Percentiles rank a stretch among this genome's conserved stretches.
Evolutionary conservation across 2,888 invertebrate species (phyloP).

Genomic region (Cynaeus angustus): DNA sequence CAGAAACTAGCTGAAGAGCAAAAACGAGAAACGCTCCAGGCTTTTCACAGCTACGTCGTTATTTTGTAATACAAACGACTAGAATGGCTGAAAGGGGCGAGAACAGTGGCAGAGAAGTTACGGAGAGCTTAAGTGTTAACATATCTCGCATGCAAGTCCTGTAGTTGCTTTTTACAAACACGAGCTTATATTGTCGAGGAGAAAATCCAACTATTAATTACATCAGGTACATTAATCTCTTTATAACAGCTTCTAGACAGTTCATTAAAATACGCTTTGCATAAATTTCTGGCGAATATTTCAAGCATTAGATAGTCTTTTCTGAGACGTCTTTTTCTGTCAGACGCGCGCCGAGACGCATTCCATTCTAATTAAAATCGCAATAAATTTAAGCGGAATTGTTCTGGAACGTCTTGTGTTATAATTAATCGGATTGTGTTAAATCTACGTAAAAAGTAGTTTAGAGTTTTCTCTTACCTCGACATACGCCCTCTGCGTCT

Average conservation of each 20-base stretch:
- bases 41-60: slow-evolving; percentile 32
- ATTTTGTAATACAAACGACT: slow-evolving; percentile 31
- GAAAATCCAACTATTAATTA: not conserved
- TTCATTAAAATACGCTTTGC: slow-evolving; percentile 3
- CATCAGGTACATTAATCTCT: slow-evolving; percentile 2
- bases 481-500: slow-evolving; percentile 71
- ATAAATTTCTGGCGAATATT: not conserved
- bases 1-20: slow-evolving; percentile 37
- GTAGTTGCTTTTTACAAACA: not conserved
- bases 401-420: slow-evolving; percentile 19
- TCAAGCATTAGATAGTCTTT: no score
- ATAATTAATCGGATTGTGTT: slow-evolving; percentile 25
- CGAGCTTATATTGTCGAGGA: not conserved
- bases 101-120: not conserved
- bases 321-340: not conserved
- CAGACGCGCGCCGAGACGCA: slow-evolving; percentile 6
- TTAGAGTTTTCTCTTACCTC: slow-evolving; percentile 68
- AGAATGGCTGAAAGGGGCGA: not conserved
- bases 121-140: slow-evolving; percentile 4
- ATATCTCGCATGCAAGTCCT: not conserved
- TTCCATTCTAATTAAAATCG: slow-evolving; percentile 32
- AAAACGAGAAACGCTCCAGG: slow-evolving; percentile 27
- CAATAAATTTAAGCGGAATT: slow-evolving; percentile 31
- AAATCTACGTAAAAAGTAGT: no score
- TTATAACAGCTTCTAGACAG: slow-evolving; percentile 1